A percentile compares a stretch with the other conserved stretches of the same genome.
Evolutionary conservation across 2,113 vertebrate species (phyloP).

Genomic region (Zosterops pallidus): DNA sequence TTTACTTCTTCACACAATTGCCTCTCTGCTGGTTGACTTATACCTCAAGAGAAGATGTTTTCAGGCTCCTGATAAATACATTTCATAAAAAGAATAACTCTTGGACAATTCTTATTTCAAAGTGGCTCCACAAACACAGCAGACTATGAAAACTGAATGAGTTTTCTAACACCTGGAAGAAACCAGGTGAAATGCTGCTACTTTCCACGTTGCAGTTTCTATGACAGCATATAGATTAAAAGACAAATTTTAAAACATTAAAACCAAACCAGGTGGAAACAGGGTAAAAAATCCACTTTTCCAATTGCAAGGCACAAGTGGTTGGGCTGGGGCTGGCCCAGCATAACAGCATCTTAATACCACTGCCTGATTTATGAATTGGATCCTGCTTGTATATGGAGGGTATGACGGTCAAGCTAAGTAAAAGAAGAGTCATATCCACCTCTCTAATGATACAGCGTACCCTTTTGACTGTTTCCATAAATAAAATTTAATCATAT

Average conservation of each 20-base stretch:
- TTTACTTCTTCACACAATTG: not conserved
- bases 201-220: not conserved
- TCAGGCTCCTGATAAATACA: not conserved
- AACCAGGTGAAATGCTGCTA: not conserved
- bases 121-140: not conserved
- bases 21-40: not conserved
- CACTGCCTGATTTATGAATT: not conserved
- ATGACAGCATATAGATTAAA: not conserved
- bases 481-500: not conserved
- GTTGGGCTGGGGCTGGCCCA: not conserved
- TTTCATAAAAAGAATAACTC: not conserved
- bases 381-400: rapidly evolving
- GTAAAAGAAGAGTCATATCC: not conserved
- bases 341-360: not conserved
- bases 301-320: not conserved
- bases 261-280: not conserved
- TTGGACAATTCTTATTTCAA: not conserved
- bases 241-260: not conserved
- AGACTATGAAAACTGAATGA: not conserved
- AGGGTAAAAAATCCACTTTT: not conserved
- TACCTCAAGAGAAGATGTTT: not conserved
- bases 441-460: not conserved
- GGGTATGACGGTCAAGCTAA: not conserved
- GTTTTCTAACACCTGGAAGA: not conserved
- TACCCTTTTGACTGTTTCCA: not conserved